Evolutionary conservation across 2,113 vertebrate genomes (phyloP).

Genomic region (Camelus dromedarius): DNA sequence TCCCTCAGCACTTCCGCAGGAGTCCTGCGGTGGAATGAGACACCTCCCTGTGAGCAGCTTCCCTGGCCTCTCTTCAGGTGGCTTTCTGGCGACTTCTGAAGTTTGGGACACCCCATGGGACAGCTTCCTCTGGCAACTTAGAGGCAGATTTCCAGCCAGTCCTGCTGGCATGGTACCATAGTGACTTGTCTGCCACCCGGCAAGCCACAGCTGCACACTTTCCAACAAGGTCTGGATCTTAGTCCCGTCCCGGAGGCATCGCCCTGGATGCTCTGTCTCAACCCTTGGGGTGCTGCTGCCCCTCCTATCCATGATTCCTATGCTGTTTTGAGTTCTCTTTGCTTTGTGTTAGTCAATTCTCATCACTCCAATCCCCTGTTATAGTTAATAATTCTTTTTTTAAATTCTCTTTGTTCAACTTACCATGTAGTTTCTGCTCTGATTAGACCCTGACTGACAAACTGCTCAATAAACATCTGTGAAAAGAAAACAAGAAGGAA

Average conservation of each 20-base stretch:
- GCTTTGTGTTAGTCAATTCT: neutral
- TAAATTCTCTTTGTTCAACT: neutral
- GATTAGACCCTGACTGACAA: neutral
- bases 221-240: neutral
- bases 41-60: neutral
- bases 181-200: neutral
- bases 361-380: neutral
- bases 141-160: neutral
- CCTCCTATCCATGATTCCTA: neutral
- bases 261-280: neutral
- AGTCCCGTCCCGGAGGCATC: neutral
- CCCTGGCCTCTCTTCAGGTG: neutral
- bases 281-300: neutral
- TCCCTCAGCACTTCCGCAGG: neutral
- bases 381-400: slow-evolving; percentile 24
- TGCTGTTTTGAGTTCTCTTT: neutral
- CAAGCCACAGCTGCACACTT: neutral
- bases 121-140: neutral
- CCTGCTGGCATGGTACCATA: neutral
- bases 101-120: neutral
- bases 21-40: neutral
- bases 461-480: neutral
- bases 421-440: neutral
- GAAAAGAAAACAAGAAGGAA: neutral
- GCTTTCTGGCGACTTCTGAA: neutral